These are phyloP conservation scores for Ligdia adustata DNA, from an alignment of 2,888 invertebrate species.

Conservation along the genomic window DNA sequence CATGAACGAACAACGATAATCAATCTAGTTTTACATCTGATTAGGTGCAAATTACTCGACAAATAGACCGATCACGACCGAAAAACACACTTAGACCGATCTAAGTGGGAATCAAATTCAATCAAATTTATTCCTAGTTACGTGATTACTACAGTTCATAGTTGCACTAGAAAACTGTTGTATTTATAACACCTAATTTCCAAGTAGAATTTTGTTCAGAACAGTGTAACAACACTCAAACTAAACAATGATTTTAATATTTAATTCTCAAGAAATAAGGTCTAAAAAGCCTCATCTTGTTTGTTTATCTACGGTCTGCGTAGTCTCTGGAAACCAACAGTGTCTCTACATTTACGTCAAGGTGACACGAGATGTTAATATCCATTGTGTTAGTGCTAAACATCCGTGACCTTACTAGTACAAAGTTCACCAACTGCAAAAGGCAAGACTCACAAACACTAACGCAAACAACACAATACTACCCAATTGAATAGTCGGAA, in stretches of 20 bases:
- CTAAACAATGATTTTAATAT: conserved; percentile 45
- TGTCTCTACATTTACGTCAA: conserved; percentile 75
- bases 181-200: conserved; percentile 12
- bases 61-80: conserved; percentile 78
- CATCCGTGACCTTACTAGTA: conserved; percentile 79
- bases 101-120: conserved; percentile 25
- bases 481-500: conserved; percentile 46
- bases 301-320: conserved; percentile 42
- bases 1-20: conserved; percentile 66
- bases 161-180: conserved; percentile 19
- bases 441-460: conserved; percentile 57
- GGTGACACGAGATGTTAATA: conserved; percentile 80
- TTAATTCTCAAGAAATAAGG: conserved; percentile 46
- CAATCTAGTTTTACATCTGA: conserved; percentile 81
- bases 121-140: conserved; percentile 32
- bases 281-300: conserved; percentile 36
- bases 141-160: not conserved
- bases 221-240: conserved; percentile 41
- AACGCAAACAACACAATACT: conserved; percentile 39
- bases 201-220: conserved; percentile 34
- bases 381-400: conserved; percentile 79
- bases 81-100: conserved; percentile 35
- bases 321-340: conserved; percentile 44
- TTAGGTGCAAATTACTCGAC: conserved; percentile 82
- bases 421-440: conserved; percentile 78